These are phyloP conservation scores for Colinus virginianus DNA, from an alignment of 2,113 vertebrate genomes.

Conservation along the genomic window DNA sequence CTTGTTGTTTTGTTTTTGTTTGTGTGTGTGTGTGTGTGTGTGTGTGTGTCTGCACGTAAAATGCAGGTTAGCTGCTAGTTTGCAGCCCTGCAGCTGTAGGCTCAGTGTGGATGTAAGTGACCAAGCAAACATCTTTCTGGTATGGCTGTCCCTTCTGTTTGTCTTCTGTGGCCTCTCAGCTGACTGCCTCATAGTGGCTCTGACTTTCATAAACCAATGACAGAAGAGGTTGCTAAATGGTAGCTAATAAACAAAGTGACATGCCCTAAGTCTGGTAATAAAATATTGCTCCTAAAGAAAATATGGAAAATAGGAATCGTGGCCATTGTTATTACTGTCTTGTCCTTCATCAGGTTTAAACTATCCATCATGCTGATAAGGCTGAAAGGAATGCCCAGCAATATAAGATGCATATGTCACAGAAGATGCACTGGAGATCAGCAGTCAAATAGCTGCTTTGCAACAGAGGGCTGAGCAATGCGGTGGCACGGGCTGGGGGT, in stretches of 20 bases:
- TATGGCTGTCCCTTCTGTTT: neutral
- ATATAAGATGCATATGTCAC: neutral
- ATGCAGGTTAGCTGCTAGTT: neutral
- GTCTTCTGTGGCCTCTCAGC: neutral
- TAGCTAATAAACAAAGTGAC: slow-evolving; percentile 36
- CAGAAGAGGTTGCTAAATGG: slow-evolving; percentile 35
- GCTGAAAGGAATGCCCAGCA: slow-evolving; percentile 34
- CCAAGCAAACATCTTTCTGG: neutral
- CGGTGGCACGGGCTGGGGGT: neutral
- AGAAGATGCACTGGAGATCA: neutral
- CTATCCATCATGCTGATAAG: slow-evolving; percentile 63
- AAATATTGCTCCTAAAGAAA: slow-evolving; percentile 42
- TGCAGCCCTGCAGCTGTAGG: neutral
- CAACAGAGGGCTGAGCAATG: neutral
- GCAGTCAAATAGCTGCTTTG: neutral
- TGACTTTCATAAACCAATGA: slow-evolving; percentile 52
- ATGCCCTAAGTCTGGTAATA: neutral
- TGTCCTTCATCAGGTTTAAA: slow-evolving; percentile 24
- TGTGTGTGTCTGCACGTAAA: neutral
- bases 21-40: neutral
- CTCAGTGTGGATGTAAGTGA: neutral
- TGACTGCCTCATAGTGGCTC: neutral
- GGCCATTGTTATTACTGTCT: slow-evolving; percentile 41
- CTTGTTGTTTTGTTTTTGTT: neutral
- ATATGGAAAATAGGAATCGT: slow-evolving; percentile 31